Base-by-base conservation (phyloP, 2,888 invertebrate species). In the Pachycephus smyrnensis region DNA sequence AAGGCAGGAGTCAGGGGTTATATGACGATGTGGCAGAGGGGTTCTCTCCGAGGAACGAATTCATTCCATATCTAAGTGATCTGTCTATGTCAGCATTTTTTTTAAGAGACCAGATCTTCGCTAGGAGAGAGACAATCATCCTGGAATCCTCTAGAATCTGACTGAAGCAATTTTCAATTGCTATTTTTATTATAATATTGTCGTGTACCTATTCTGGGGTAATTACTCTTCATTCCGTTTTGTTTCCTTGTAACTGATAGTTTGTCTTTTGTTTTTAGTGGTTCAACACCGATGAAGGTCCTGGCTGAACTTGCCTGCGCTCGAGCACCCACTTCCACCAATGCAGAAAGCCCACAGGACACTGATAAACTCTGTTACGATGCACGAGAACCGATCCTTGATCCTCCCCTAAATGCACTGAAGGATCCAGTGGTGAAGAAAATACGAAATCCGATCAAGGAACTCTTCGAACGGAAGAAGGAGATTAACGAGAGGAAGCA, bases 251-350 rank as follows among this genome's bases (percentile, higher is more conserved):
- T 30, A 69, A 30, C 12, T 32, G 12, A 55, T 31, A 77, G 74
- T 69, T 4, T 15, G 40, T 11, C 32, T 75, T 71, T 77, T 55
- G 73, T 84, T 84, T 83, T 12, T 85, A 91, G 91, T 82, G 90
- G 89, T 74, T 91, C 91, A 6, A 89, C 89, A 32, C 91, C 91
- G 32, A 91, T 91, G 91, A 91, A 90, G 77, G 89, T 91, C 1
- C 80, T 91, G 32, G 91, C 91, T 3, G 91, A 91, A 81, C 79
- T 91, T 30, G 91, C 91, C 0, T 91, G 91, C 75, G 91, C 91
- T 2, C 88, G 90, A 77, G 91, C 89, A 0, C 91, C 91, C 23
- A 87, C 89, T 0, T 86, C 89, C 1, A 91, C 88, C 23, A 82
- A 83, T 15, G 79, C 83, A 1, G 83, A 79, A 1, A 82, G 2